Conservation (phyloP, 92 coral and sea anemone species). For the Chrysogorgia sp. region DNA sequence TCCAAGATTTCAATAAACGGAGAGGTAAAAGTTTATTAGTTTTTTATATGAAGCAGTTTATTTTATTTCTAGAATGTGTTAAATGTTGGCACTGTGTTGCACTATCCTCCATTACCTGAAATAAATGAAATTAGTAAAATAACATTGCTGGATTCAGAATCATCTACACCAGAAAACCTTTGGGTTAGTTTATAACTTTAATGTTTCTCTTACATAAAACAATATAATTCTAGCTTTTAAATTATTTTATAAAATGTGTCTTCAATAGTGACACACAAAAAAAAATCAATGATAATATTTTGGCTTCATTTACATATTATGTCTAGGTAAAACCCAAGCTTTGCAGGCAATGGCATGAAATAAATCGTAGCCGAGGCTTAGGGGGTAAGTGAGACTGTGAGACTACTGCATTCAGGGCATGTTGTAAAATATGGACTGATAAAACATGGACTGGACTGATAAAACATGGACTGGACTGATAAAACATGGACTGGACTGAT, state of each 20-base stretch:
- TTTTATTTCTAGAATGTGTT: constrained; percentile 3
- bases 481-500: no score
- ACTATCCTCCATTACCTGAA: constrained; percentile 16
- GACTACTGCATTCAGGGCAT: no score
- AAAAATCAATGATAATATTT: background rate
- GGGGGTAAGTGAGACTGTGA: background rate
- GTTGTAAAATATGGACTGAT: background rate
- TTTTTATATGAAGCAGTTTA: background rate
- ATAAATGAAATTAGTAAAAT: background rate
- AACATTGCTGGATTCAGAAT: constrained; percentile 6
- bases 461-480: no score
- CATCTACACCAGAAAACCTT: constrained; percentile 4
- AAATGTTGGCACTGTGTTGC: background rate
- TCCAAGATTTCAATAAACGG: background rate
- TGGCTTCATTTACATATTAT: background rate
- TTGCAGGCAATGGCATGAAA: constrained; percentile 59
- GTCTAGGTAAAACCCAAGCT: constrained; percentile 72
- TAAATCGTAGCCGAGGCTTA: constrained; percentile 31
- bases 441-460: no score
- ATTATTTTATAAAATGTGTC: no score
- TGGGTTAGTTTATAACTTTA: constrained; percentile 13
- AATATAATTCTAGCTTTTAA: background rate
- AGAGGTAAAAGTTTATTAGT: background rate
- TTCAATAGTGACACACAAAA: background rate
- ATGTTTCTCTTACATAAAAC: background rate